Evolutionary conservation across 2,113 vertebrate species (phyloP), one percentile per base, ranked within the genome.

Genomic region (Percina caprodes): DNA sequence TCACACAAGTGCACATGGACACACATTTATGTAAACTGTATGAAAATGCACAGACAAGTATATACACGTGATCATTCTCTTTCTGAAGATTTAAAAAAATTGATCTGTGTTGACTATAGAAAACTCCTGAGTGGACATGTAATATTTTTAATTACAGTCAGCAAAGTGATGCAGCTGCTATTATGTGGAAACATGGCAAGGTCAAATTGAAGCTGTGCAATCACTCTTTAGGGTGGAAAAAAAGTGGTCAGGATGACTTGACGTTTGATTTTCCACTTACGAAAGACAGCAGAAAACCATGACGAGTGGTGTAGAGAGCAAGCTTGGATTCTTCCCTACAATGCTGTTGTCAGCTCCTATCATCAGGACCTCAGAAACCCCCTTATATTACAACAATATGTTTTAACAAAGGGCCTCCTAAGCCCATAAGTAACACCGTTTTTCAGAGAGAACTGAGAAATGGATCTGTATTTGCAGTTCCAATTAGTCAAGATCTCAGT

Each of bases 81-180:
- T 49, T 66, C n/a, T 68, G 62, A 75, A 46, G 46, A 76, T 45
- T 46, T 26, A 19, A 49, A 49, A 74, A 30, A 83, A 58, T 33
- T 56, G 79, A 48, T 75, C 65, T 39, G 75, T 63, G 67, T 54
- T 72, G 65, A 71, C 77, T 68, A 1, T 30, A 33, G 61, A 82
- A 84, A 70, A 46, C 70, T 69, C 63, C 26, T 62, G 69, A 78
- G 18, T 35, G 65, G 88, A 87, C 82, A 82, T n/a, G 58, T 65
- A n/a, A 65, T 72, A 59, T 68, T 63, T 79, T 78, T 48, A 49
- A 91, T 83, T 69, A 81, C 78, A 89, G 67, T 45, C 54, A 84
- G 78, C 66, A 67, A 76, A 54, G 70, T 33, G 24, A 63, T 5
- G 5, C 81, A 85, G 86, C 84, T 80, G 77, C 77, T 60, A 59